phyloP scores from a whole-genome alignment of 2,888 invertebrate genomes.

The Drosophila infuscata region DNA sequence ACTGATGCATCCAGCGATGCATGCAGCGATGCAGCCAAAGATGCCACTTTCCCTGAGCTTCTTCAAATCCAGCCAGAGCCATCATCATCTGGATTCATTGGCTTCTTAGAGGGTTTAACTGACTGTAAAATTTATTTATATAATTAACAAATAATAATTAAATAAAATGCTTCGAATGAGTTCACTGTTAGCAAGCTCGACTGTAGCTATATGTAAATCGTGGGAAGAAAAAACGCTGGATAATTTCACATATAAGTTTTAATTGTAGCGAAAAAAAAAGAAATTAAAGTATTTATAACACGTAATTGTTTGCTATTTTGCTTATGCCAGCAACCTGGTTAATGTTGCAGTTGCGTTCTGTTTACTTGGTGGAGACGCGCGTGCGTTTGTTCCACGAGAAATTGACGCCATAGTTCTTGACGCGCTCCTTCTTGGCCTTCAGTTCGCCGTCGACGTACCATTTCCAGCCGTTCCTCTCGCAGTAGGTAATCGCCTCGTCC shows the following conservation, averaged over 20 bases:
- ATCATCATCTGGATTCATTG: too few relatives aligned
- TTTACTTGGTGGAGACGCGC: conserved; percentile 97
- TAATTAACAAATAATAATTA: too few relatives aligned
- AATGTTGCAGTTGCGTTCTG: background rate
- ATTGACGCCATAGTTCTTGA: conserved; percentile 96
- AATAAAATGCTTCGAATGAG: too few relatives aligned
- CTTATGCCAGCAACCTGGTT: background rate
- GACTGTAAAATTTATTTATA: too few relatives aligned
- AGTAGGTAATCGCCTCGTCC: conserved; percentile 96
- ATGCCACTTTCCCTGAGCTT: conserved; percentile 15
- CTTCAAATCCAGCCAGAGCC: too few relatives aligned
- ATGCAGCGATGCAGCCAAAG: background rate
- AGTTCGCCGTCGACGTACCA: conserved; percentile 92
- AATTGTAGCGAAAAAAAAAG: conserved; percentile 17
- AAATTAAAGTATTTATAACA: conserved; percentile 34
- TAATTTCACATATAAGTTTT: too few relatives aligned
- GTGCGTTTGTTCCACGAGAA: conserved; percentile 98
- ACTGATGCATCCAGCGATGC: background rate
- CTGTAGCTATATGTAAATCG: too few relatives aligned
- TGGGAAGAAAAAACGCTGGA: too few relatives aligned
- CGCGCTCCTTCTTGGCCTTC: conserved; percentile 90
- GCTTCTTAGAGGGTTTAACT: too few relatives aligned
- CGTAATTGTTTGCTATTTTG: conserved; percentile 23
- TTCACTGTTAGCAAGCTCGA: too few relatives aligned
- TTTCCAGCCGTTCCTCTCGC: conserved; percentile 97